These are phyloP conservation scores for Notechis scutatus DNA, from an alignment of 2,113 vertebrate genomes.

Conservation along the genomic window DNA sequence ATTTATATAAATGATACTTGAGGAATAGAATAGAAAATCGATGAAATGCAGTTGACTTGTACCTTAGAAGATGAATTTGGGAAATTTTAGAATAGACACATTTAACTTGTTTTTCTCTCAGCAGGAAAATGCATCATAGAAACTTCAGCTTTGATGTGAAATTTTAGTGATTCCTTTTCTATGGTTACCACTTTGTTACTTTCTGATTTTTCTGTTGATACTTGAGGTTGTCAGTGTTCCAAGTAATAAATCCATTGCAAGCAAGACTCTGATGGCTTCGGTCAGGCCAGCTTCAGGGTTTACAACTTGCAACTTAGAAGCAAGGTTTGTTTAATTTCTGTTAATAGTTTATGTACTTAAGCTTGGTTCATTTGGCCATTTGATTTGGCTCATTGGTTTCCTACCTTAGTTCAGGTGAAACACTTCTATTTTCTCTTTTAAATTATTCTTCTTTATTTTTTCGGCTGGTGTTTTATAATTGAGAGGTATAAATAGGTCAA, in stretches of 20 bases:
- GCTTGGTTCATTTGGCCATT: background rate
- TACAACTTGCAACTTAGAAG: background rate
- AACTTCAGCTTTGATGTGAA: background rate
- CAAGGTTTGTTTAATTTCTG: background rate
- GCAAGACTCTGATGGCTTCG: too few species aligned
- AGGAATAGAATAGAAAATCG: background rate
- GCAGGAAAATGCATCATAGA: background rate
- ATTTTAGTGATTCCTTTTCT: background rate
- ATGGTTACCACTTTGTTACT: background rate
- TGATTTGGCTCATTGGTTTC: background rate
- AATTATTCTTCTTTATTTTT: background rate
- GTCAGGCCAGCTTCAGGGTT: too few species aligned
- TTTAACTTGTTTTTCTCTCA: background rate
- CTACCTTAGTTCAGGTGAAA: background rate
- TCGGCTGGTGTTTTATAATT: background rate
- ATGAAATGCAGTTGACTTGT: background rate
- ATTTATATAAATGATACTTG: background rate
- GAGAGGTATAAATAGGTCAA: background rate
- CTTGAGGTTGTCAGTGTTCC: background rate
- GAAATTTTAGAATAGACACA: background rate
- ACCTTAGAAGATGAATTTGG: background rate
- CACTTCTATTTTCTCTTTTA: background rate
- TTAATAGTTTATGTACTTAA: background rate
- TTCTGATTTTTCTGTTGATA: background rate
- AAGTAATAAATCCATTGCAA: too few species aligned